Evolutionary conservation across 1,140 invertebrate species (phyloP), one percentile per base, ranked within the genome.

Genomic region (Trichogramma pretiosum): DNA sequence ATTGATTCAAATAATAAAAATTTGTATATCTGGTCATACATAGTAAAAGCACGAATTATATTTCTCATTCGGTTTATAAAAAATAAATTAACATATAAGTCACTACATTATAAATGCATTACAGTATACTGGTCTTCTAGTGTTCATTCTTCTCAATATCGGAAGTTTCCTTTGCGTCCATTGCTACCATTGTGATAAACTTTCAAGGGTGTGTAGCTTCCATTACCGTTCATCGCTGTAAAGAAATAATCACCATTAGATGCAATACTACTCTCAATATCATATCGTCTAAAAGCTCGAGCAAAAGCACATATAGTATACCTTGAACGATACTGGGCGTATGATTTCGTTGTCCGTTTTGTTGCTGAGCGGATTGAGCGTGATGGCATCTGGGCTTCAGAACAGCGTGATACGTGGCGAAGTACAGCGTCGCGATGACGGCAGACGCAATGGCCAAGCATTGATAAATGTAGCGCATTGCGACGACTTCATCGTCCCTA

Each of bases 141-240:
- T 17, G 22, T 39, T 13, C 17, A 16, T 16, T 39, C 3, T 14
- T 24, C 57, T 81, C 72, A 87, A 64, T 85, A 87, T 63, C 82
- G 78, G 70, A 86, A 85, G 62, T 87, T 82, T 50, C 82, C 83
- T 66, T 86, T 86, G 61, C 77, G 77, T 42, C 80, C 83, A 61
- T 81, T 74, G n/a, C n/a, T n/a, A 56, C 82, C 81, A 57, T 86
- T 85, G 64, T 86, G 83, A 56, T 86, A 86, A 3, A 87, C 83
- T 57, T 82, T 72, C 57, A 87, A 73, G 5, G 85, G 84, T 13
- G 84, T 83, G 59, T 87, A 87, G 56, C 75, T 82, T 24, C 83
- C 82, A 60, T 83, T 83, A n/a, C 76, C 73, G 56, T 81, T 81
- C 60, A 79, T 72, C 48, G 74, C 81, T 82, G 62, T 23, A 39